Evolutionary conservation across 2,888 invertebrate species (phyloP).

Genomic region (Ophion slaviceki): DNA sequence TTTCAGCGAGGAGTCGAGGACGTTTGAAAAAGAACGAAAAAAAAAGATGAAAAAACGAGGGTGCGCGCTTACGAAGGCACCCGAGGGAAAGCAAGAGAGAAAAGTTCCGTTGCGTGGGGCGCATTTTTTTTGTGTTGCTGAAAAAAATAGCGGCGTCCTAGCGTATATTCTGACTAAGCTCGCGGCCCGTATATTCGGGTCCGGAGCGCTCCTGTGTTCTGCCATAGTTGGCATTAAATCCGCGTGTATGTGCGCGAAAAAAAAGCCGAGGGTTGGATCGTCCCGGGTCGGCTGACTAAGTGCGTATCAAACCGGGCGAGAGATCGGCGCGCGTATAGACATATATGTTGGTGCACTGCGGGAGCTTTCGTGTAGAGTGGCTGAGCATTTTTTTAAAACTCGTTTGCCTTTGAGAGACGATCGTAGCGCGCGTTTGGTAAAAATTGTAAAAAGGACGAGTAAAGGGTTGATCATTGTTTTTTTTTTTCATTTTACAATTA

Average conservation of each 20-base stretch:
- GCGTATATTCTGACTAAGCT: constrained; percentile 36
- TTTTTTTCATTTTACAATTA: neutral
- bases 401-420: neutral
- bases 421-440: neutral
- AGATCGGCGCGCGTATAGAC: constrained; percentile 65
- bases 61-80: constrained; percentile 12
- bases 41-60: constrained; percentile 27
- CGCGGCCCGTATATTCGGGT: constrained; percentile 14
- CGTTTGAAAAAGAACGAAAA: neutral
- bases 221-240: constrained; percentile 22
- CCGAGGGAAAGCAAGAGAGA: neutral
- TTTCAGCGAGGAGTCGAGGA: constrained; percentile 27
- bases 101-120: constrained; percentile 14
- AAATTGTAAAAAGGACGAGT: neutral
- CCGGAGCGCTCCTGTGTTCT: constrained; percentile 17
- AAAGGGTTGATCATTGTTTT: neutral
- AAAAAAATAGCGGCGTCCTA: constrained; percentile 22
- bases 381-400: neutral
- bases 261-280: constrained; percentile 71
- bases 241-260: constrained; percentile 63
- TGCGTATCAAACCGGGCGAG: constrained; percentile 67
- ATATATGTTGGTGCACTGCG: too few relatives aligned
- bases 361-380: too few relatives aligned
- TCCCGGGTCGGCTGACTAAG: constrained; percentile 74
- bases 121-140: constrained; percentile 20